These are phyloP conservation scores for Trachelipus rathkii DNA, from an alignment of 1,140 invertebrate genomes.

Conservation along the genomic window DNA sequence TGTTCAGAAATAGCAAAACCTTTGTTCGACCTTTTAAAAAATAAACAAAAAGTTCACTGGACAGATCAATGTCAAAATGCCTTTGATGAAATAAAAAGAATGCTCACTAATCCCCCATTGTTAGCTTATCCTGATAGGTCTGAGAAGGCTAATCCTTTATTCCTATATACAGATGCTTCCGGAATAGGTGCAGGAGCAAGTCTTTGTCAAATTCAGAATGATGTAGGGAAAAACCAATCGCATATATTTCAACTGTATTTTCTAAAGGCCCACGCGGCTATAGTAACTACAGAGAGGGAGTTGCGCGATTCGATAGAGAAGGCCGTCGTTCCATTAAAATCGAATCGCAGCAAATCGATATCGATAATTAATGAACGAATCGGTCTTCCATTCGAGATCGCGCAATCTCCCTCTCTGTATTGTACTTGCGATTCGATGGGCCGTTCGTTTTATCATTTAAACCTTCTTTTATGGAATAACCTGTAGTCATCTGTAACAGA, in stretches of 20 bases:
- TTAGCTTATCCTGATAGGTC: slow-evolving; percentile 16
- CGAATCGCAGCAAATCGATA: too few species aligned
- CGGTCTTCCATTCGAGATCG: too few species aligned
- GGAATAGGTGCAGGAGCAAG: slow-evolving; percentile 5
- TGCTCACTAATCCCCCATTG: slow-evolving; percentile 6
- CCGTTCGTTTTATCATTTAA: background rate
- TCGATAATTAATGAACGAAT: too few species aligned
- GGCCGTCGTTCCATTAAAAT: too few species aligned
- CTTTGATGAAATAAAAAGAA: background rate
- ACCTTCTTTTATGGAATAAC: background rate
- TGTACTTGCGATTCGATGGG: slow-evolving; percentile 1
- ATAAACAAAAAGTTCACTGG: background rate
- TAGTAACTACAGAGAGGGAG: background rate
- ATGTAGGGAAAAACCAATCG: background rate
- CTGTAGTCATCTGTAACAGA: background rate
- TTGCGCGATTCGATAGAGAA: too few species aligned
- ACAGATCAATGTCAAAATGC: background rate
- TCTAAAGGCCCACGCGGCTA: background rate
- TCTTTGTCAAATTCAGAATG: background rate
- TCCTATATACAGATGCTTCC: slow-evolving; percentile 5
- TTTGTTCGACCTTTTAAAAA: too few species aligned
- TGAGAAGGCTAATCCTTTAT: background rate
- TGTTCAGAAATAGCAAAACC: too few species aligned
- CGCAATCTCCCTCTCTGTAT: too few species aligned
- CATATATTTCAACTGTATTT: background rate